These are phyloP conservation scores for Girardinichthys multiradiatus DNA, from an alignment of 2,113 vertebrate species.

Conservation along the genomic window DNA sequence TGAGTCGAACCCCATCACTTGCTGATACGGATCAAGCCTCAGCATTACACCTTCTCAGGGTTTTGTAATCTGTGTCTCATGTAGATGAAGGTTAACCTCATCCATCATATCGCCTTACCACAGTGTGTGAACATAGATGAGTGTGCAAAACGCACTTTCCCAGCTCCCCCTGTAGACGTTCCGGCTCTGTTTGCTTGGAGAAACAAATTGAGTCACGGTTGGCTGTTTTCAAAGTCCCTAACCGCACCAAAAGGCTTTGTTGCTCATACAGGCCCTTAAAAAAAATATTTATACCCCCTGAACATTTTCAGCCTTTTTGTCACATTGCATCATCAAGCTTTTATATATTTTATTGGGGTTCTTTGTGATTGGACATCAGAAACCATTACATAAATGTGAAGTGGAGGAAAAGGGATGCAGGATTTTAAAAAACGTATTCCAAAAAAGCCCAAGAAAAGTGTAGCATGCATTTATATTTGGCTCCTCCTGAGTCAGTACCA, in stretches of 20 bases:
- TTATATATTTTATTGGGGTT: background rate
- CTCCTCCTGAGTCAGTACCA: background rate
- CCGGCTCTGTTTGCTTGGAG: constrained; percentile 21
- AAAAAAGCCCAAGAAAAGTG: too few species aligned
- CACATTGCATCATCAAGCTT: background rate
- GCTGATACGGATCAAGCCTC: constrained; percentile 42
- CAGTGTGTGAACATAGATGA: constrained; percentile 15
- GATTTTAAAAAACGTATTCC: too few species aligned
- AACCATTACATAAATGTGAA: background rate
- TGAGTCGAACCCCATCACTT: constrained; percentile 10
- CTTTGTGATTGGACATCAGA: background rate
- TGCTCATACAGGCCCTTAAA: background rate
- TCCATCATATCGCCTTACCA: constrained; percentile 24
- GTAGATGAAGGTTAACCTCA: constrained; percentile 60
- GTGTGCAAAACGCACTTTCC: constrained; percentile 13
- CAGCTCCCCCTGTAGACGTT: constrained; percentile 31
- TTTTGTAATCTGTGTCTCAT: constrained; percentile 51
- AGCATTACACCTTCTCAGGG: constrained; percentile 33
- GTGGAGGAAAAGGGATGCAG: background rate
- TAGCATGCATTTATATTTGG: background rate
- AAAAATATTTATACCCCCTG: background rate
- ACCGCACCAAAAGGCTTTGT: background rate
- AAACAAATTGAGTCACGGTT: constrained; percentile 36
- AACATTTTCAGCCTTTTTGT: background rate
- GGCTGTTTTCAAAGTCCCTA: constrained; percentile 17